Evolutionary conservation across 2,113 vertebrate species (phyloP), one percentile per base, ranked within the genome.

Genomic region (Siniperca knerii): DNA sequence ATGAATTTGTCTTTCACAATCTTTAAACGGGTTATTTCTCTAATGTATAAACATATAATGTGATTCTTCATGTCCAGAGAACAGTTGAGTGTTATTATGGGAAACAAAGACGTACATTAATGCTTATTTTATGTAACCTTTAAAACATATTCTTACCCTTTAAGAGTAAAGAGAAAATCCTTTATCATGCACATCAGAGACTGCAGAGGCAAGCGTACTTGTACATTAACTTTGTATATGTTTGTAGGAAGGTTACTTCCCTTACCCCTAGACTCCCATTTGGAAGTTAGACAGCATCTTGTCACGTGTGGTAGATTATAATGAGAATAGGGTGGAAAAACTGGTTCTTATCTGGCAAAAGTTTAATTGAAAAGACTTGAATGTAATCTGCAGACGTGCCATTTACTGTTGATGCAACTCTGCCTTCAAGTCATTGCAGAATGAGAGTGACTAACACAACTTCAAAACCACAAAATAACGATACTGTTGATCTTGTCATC

Each of bases 271-370:
- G 6, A 70, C 33, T 76, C 61, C 21, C 62, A 25, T 75, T 57
- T 79, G 68, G 66, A 77, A 25, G 2, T 58, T 75, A 58, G 44
- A 79, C 40, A 42, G 44, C 40, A 70, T 18, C 10, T 42, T 21
- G 21, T 46, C 52, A 70, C 25, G 0, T 48, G 42, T 48, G 2
- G 33, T 12, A 48, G 42, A 33, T 55, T 33, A 48, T 21, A 15
- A 33, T 60, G 35, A 57, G n/a, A 70, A 76, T 6, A 42, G 25
- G 61, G 48, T 58, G 13, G 62, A 25, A 55, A 66, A 78, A 16
- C 12, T 13, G 2, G 8, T 82, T 75, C 60, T 81, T 82, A 89
- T 84, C 78, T 55, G 61, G 44, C 29, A 79, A 69, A 55, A 40
- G 54, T 64, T 73, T 25, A 66, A 58, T 23, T 64, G 33, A 33